A percentile compares a stretch with the other conserved stretches of the same genome.
Evolutionary conservation across 2,113 vertebrate genomes (phyloP).

Genomic region (Promerops cafer): DNA sequence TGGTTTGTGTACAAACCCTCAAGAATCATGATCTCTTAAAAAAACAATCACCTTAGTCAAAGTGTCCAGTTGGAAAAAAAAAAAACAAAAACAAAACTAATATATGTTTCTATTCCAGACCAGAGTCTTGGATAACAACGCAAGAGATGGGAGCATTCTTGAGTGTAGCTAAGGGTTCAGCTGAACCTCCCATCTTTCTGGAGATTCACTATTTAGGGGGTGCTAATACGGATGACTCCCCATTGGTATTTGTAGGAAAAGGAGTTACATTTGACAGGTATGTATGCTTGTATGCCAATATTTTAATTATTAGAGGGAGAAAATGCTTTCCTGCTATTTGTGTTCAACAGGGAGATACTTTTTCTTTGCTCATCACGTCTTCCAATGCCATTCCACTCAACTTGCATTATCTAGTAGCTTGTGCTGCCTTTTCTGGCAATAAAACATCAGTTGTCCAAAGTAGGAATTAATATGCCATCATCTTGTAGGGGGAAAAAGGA

Average conservation of each 20-base stretch:
- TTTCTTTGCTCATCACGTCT: not conserved
- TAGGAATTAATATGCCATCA: not conserved
- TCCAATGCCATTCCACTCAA: not conserved
- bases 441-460: not conserved
- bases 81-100: not conserved
- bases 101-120: constrained; percentile 53
- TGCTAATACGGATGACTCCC: constrained; percentile 67
- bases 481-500: not conserved
- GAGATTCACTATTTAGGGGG: constrained; percentile 89
- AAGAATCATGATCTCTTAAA: not conserved
- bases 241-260: constrained; percentile 90
- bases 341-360: not conserved
- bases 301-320: not conserved
- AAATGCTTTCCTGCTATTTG: not conserved
- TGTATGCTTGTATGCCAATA: not conserved
- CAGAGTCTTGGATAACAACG: constrained; percentile 85
- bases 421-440: not conserved
- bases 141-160: constrained; percentile 94
- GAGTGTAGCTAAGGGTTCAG: constrained; percentile 91
- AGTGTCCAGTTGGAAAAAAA: not conserved
- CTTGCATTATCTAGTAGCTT: not conserved
- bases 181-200: constrained; percentile 92
- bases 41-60: not conserved
- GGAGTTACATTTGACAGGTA: constrained; percentile 98
- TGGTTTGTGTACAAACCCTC: not conserved